phyloP scores from a whole-genome alignment of 2,888 invertebrate species.

The Hermodice carunculata region DNA sequence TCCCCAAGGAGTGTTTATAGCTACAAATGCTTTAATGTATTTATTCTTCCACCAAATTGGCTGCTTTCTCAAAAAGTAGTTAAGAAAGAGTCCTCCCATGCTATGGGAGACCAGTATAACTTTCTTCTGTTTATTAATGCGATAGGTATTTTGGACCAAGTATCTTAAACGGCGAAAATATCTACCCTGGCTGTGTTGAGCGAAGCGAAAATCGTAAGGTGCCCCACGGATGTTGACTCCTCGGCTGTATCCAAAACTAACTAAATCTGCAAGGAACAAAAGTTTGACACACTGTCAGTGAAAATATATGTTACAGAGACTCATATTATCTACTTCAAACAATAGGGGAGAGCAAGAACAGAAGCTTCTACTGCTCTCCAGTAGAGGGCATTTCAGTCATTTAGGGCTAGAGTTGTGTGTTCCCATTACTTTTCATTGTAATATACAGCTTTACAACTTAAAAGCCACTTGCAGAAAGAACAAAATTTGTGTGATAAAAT shows the following conservation, averaged over 20 bases:
- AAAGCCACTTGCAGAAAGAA: too few species aligned
- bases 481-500: too few species aligned
- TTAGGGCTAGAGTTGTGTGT: too few species aligned
- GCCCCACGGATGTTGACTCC: slow-evolving; percentile 22
- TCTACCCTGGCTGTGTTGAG: slow-evolving; percentile 67
- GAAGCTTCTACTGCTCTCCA: too few species aligned
- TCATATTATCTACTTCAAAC: too few species aligned
- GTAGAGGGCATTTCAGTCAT: too few species aligned
- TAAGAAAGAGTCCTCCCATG: slow-evolving; percentile 92
- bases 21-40: slow-evolving; percentile 71
- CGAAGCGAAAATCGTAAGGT: slow-evolving; percentile 26
- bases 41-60: slow-evolving; percentile 51
- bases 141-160: slow-evolving; percentile 85
- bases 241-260: slow-evolving; percentile 17
- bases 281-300: too few species aligned
- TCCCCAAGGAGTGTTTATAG: slow-evolving; percentile 19
- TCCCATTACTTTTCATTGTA: too few species aligned
- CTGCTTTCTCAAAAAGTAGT: slow-evolving; percentile 85
- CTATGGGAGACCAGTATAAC: slow-evolving; percentile 90
- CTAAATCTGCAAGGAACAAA: background rate
- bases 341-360: too few species aligned
- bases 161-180: slow-evolving; percentile 82
- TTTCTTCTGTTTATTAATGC: slow-evolving; percentile 78
- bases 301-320: too few species aligned
- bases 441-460: too few species aligned